Base-by-base conservation (phyloP, 2,113 vertebrate species). In the Carlito syrichta region DNA sequence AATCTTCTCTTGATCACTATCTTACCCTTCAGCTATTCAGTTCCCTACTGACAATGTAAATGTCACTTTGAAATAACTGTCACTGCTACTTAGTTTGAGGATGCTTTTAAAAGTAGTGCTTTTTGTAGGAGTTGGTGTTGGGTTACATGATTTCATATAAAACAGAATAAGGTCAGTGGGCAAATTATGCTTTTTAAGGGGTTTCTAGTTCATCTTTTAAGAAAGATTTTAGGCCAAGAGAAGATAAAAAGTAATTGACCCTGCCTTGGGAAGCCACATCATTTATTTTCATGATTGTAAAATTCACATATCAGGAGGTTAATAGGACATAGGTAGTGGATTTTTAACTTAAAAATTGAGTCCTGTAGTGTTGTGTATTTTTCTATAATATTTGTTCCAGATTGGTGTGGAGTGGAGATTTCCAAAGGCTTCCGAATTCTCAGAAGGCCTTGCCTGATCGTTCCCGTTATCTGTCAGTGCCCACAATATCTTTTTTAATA, bases 21-120 rank as follows among this genome's bases (percentile, higher is more conserved):
- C 74, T 96, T 91, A 87, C 89, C 95, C 93, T 91, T 95, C 79
- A 96, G 91, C 86, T 86, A 95, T 89, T 95, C 56, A 86, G 85
- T 74, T 94, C 56, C 96, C 89, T 54, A 52, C 50, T 84, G 89
- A 94, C 86, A 85, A 60, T 93, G 52, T 89, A 97, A 96, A 96
- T 97, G 96, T 95, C 96, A 95, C 68, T 79, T 96, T 97, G 95
- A 96, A 97, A 95, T 86, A 94, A 90, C 58, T 81, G 32, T 68
- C 58, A 58, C 91, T 96, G 89, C 62, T 95, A 43, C 96, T 96
- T 93, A 68, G 86, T 84, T 94, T 85, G 96, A 95, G 71, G n/a
- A 78, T 89, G 16, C 52, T 87, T 97, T 69, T 69, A 86, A 95
- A 96, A 71, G 6, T 40, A 58, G 38, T 78, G 22, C 58, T 73